Evolutionary conservation across 2,888 invertebrate species (phyloP).

Genomic region (Drosophila mayaguana): DNA sequence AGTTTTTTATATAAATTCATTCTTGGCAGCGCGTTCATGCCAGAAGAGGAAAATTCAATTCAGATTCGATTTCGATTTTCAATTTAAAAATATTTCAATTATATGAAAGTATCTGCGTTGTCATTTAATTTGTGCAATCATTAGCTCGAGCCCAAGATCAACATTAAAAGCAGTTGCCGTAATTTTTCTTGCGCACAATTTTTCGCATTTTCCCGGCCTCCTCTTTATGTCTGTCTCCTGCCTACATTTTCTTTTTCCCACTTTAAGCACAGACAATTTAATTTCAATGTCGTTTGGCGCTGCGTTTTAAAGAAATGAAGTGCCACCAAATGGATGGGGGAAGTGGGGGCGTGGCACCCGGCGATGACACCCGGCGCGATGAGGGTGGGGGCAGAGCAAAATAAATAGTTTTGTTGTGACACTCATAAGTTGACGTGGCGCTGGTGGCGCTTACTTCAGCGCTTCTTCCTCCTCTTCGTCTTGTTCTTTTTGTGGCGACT

Average conservation of each 20-base stretch:
- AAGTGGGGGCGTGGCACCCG: background rate
- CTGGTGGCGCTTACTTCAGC: slow-evolving; percentile 42
- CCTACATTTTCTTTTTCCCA: background rate
- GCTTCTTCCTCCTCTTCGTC: slow-evolving; percentile 14
- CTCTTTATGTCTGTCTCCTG: background rate
- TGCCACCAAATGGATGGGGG: slow-evolving; percentile 18
- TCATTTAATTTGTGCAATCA: slow-evolving; percentile 38
- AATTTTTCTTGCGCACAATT: slow-evolving; percentile 32
- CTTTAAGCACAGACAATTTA: slow-evolving; percentile 69
- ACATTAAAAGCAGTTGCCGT: slow-evolving; percentile 42
- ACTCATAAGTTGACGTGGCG: slow-evolving; percentile 67
- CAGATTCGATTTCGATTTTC: background rate
- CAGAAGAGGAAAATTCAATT: background rate
- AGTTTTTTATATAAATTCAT: background rate
- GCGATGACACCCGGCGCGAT: slow-evolving; percentile 7
- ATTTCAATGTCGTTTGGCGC: slow-evolving; percentile 72
- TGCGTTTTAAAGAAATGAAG: slow-evolving; percentile 52
- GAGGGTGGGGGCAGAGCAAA: slow-evolving; percentile 23
- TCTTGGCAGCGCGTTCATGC: background rate
- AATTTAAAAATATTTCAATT: slow-evolving; percentile 18
- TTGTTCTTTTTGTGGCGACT: slow-evolving; percentile 31
- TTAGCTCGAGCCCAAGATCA: slow-evolving; percentile 41
- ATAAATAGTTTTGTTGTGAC: slow-evolving; percentile 79
- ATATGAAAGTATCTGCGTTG: background rate
- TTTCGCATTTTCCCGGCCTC: background rate